These are phyloP conservation scores for Scaptodrosophila lebanonensis DNA, from an alignment of 1,140 invertebrate species.

Conservation along the genomic window DNA sequence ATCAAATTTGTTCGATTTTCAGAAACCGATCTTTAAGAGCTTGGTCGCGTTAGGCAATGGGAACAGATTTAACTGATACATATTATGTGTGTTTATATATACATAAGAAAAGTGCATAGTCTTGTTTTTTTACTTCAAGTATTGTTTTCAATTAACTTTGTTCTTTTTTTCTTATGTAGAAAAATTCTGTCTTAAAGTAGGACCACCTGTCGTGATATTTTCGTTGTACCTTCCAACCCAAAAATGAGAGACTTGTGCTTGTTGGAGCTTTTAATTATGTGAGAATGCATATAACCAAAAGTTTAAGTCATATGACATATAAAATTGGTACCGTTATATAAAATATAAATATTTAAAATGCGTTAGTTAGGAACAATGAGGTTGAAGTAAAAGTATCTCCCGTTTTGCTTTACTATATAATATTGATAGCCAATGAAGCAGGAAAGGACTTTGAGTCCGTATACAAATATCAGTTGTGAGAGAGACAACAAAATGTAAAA, in stretches of 20 bases:
- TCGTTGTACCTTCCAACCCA: slow-evolving; percentile 23
- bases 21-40: too few species aligned
- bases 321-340: slow-evolving; percentile 61
- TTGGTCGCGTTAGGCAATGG: too few species aligned
- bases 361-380: slow-evolving; percentile 64
- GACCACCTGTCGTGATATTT: not conserved
- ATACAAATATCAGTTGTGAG: slow-evolving; percentile 63
- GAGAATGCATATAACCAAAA: not conserved
- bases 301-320: not conserved
- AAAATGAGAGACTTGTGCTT: slow-evolving; percentile 62
- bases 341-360: slow-evolving; percentile 54
- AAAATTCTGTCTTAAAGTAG: not conserved
- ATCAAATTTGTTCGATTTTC: too few species aligned
- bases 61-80: too few species aligned
- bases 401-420: slow-evolving; percentile 24
- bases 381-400: slow-evolving; percentile 50
- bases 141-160: too few species aligned
- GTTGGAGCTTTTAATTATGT: slow-evolving; percentile 54
- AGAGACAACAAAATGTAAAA: slow-evolving; percentile 41
- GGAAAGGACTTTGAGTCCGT: slow-evolving; percentile 66
- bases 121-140: too few species aligned
- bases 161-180: too few species aligned
- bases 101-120: too few species aligned
- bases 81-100: too few species aligned
- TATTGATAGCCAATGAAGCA: slow-evolving; percentile 46